phyloP scores from a whole-genome alignment of 1,140 invertebrate species.

The Tetragonula clypearis region DNA sequence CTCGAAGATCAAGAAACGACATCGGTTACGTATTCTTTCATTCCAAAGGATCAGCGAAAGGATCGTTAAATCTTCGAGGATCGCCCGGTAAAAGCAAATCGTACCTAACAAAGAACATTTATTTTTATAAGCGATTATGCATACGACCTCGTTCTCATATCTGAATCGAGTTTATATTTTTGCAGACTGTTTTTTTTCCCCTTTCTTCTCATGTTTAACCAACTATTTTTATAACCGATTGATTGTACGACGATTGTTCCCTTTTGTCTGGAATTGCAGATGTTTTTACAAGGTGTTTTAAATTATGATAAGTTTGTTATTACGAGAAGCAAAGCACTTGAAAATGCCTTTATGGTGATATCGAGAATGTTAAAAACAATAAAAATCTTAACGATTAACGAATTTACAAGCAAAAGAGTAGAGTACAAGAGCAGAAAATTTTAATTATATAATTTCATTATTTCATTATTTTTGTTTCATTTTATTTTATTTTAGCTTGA shows the following conservation, averaged over 20 bases:
- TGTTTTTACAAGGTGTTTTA: background rate
- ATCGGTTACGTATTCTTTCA: background rate
- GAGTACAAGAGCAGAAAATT: too few relatives aligned
- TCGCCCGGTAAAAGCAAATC: constrained; percentile 16
- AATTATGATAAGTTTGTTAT: background rate
- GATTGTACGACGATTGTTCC: background rate
- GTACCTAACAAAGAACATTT: constrained; percentile 44
- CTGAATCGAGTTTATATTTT: constrained; percentile 65
- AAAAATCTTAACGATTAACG: too few relatives aligned
- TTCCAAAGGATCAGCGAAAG: background rate
- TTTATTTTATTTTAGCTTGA: too few relatives aligned
- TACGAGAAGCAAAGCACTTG: background rate
- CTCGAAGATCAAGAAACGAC: constrained; percentile 9
- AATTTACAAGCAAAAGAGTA: too few relatives aligned
- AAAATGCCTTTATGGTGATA: background rate
- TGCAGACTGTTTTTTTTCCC: constrained; percentile 61
- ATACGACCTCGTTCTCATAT: constrained; percentile 68
- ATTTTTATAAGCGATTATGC: constrained; percentile 71
- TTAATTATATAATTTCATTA: too few relatives aligned
- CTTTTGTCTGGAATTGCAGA: background rate
- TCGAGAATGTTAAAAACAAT: background rate
- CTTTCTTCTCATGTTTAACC: constrained; percentile 3
- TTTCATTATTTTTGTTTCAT: too few relatives aligned
- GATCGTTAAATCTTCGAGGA: constrained; percentile 37
- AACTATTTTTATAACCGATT: background rate